Conservation (phyloP, 2,797 vertebrate species). For the Notolepis coatsorum region DNA sequence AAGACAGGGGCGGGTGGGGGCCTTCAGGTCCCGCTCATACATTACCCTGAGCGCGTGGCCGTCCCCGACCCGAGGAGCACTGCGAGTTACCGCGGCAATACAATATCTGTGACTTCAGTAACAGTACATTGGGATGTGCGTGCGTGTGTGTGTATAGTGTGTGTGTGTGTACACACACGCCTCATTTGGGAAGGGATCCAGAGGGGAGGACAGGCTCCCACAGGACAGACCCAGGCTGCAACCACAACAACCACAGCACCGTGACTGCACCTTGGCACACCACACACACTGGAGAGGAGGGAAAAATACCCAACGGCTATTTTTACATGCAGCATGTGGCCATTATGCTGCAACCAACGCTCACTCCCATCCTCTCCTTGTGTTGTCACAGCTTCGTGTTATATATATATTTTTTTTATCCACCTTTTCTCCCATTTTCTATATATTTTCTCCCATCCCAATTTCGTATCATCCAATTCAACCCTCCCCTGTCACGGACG, state of each 20-base stretch:
- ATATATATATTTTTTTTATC: too few species aligned
- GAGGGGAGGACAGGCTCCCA: conserved; percentile 28
- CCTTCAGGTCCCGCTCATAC: conserved; percentile 51
- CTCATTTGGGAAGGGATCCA: conserved; percentile 39
- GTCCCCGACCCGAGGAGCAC: neutral
- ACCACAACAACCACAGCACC: conserved; percentile 30
- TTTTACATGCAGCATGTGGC: conserved; percentile 36
- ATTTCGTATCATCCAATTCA: too few species aligned
- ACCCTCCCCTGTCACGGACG: too few species aligned
- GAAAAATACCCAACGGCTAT: conserved; percentile 32
- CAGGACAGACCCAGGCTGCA: conserved; percentile 34
- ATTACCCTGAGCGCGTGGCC: conserved; percentile 44
- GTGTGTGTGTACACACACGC: neutral
- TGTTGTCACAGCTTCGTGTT: conserved; percentile 16
- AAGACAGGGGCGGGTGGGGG: too few species aligned
- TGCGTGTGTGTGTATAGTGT: neutral
- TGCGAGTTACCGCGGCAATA: conserved; percentile 5
- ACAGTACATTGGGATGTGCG: neutral
- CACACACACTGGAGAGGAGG: neutral
- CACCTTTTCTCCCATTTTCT: too few species aligned
- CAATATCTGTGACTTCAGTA: conserved; percentile 8
- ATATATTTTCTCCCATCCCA: too few species aligned
- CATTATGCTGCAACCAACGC: conserved; percentile 40
- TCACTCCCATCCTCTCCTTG: conserved; percentile 14
- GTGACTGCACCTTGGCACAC: conserved; percentile 37